Conservation (phyloP, 2,888 invertebrate species). For the Orthonevra nobilis region DNA sequence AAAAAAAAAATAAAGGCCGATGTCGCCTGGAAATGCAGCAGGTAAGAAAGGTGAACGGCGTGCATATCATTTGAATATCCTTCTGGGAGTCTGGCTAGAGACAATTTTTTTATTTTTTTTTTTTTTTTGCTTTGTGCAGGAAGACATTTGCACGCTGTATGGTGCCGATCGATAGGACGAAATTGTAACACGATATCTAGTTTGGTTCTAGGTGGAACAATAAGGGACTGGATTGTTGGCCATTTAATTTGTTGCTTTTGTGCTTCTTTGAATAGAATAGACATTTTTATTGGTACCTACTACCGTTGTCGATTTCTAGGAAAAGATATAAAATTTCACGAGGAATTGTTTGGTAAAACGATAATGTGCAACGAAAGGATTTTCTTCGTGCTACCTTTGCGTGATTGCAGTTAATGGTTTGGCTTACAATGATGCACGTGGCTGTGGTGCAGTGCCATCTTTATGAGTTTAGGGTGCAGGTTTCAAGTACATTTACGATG, state of each 20-base stretch:
- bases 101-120: constrained; percentile 20
- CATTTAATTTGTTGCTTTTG: constrained; percentile 59
- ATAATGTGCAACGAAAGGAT: constrained; percentile 69
- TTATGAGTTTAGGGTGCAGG: too few relatives aligned
- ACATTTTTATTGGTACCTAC: constrained; percentile 52
- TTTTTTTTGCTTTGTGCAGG: too few relatives aligned
- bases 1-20: constrained; percentile 32
- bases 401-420: constrained; percentile 43
- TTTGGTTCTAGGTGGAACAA: constrained; percentile 26
- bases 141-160: constrained; percentile 28
- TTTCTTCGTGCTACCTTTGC: constrained; percentile 60
- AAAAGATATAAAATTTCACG: constrained; percentile 54
- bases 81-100: constrained; percentile 4
- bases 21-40: constrained; percentile 52
- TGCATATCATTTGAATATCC: constrained; percentile 70
- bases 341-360: constrained; percentile 46
- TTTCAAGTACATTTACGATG: too few relatives aligned
- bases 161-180: constrained; percentile 53
- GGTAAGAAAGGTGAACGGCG: constrained; percentile 64
- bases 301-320: constrained; percentile 33
- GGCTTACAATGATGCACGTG: constrained; percentile 36
- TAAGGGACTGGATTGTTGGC: constrained; percentile 53
- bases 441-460: too few relatives aligned
- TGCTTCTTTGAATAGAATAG: constrained; percentile 33
- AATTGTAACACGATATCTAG: constrained; percentile 68